phyloP scores from a whole-genome alignment of 2,888 invertebrate genomes.

The Mythimna vitellina region DNA sequence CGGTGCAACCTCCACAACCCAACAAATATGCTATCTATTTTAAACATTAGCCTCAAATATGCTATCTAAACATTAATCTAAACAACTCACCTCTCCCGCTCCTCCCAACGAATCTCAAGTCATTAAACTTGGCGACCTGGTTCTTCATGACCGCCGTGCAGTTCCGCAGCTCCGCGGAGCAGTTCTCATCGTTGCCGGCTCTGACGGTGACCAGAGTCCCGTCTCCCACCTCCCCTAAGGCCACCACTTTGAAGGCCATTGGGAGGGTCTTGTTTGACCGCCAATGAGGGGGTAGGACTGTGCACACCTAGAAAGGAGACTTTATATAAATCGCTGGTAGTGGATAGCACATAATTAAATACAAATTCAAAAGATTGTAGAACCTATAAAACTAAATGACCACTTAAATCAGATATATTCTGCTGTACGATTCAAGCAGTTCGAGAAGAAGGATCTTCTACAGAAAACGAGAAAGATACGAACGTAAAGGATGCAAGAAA shows the following conservation, averaged over 20 bases:
- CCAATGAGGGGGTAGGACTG: constrained; percentile 98
- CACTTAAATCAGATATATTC: too few relatives aligned
- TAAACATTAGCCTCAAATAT: too few relatives aligned
- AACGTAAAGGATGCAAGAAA: too few relatives aligned
- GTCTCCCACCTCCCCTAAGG: constrained; percentile 97
- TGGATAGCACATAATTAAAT: background rate
- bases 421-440: too few relatives aligned
- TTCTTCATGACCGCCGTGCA: constrained; percentile 98
- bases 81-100: constrained; percentile 97
- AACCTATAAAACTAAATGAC: too few relatives aligned
- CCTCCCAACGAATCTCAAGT: constrained; percentile 98
- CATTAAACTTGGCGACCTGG: constrained; percentile 99
- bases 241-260: constrained; percentile 98
- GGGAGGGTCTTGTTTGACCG: constrained; percentile 99
- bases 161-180: constrained; percentile 98
- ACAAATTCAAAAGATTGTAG: too few relatives aligned
- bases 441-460: too few relatives aligned
- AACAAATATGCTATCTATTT: background rate
- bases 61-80: background rate
- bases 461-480: too few relatives aligned
- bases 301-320: constrained; percentile 91
- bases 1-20: background rate
- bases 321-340: background rate
- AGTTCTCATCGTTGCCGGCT: constrained; percentile 99
- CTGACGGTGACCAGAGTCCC: constrained; percentile 98